Percentiles rank a stretch among this genome's conserved stretches.
Conservation (phyloP, 1,140 invertebrate genomes). For the Meloidogyne floridensis region DNA sequence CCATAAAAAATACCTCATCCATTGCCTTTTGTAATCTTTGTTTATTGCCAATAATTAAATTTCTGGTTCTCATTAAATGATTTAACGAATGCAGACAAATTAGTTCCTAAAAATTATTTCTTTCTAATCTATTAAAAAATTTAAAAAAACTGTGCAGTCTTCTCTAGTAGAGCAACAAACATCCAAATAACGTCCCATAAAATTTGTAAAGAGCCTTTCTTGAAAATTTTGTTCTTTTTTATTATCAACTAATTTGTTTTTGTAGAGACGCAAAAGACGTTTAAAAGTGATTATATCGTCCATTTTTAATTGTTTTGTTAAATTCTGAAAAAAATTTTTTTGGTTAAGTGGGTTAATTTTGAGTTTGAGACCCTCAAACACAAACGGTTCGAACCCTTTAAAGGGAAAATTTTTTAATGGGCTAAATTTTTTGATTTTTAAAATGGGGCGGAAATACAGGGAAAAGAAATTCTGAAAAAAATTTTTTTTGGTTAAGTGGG, state of each 20-base stretch:
- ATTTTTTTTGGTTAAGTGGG: neutral
- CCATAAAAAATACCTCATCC: conserved; percentile 32
- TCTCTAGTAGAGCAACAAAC: conserved; percentile 32
- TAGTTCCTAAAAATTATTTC: conserved; percentile 37
- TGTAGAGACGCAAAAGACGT: conserved; percentile 19
- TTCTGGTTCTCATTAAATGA: conserved; percentile 56
- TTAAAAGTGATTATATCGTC: conserved; percentile 21
- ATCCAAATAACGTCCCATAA: conserved; percentile 52
- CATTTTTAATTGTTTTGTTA: neutral
- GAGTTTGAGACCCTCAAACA: too few relatives aligned
- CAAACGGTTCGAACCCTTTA: neutral
- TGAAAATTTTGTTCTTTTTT: neutral
- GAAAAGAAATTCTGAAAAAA: neutral
- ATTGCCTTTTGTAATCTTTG: conserved; percentile 41
- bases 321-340: conserved; percentile 6
- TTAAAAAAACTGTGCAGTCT: conserved; percentile 40
- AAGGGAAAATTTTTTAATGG: neutral
- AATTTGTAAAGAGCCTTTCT: conserved; percentile 36
- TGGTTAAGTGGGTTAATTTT: neutral
- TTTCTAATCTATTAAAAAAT: conserved; percentile 2
- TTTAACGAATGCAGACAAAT: conserved; percentile 60
- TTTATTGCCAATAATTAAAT: conserved; percentile 59
- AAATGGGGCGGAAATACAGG: too few relatives aligned
- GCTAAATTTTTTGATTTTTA: too few relatives aligned
- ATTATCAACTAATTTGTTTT: neutral